Conservation (phyloP, 2,113 vertebrate species). For the Callorhinus ursinus region DNA sequence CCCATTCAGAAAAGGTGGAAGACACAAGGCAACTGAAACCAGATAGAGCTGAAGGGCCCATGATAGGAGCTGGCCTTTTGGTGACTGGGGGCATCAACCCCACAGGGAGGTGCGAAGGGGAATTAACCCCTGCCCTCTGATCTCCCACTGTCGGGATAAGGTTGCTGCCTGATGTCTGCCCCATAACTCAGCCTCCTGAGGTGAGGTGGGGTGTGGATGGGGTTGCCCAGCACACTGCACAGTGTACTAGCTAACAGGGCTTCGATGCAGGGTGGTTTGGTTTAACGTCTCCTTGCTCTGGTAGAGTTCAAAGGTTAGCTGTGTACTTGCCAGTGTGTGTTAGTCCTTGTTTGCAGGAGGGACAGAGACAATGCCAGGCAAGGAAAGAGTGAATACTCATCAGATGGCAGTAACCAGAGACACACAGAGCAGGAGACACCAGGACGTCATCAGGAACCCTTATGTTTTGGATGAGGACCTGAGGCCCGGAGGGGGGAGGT, state of each 20-base stretch:
- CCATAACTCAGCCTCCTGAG: not conserved
- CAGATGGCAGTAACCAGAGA: not conserved
- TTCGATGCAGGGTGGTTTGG: rapidly evolving
- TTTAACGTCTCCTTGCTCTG: not conserved
- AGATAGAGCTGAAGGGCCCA: not conserved
- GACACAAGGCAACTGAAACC: not conserved
- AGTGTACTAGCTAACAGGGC: too few species aligned
- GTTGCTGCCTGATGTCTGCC: not conserved
- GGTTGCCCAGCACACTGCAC: rapidly evolving
- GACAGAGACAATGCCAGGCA: not conserved
- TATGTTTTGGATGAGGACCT: not conserved
- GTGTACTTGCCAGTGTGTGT: not conserved
- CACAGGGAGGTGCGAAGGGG: not conserved
- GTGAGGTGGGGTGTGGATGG: not conserved
- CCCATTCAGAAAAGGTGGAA: not conserved
- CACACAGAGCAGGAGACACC: not conserved
- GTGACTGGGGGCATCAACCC: not conserved
- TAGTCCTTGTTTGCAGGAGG: not conserved
- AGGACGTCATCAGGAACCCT: not conserved
- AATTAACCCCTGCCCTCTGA: not conserved
- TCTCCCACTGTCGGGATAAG: not conserved
- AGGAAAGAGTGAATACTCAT: not conserved
- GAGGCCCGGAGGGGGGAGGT: not conserved
- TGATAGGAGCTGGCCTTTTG: not conserved
- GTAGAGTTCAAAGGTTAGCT: not conserved